Evolutionary conservation across 2,888 invertebrate genomes (phyloP), one percentile per base, ranked within the genome.

Genomic region (Heteromurus nitidus): DNA sequence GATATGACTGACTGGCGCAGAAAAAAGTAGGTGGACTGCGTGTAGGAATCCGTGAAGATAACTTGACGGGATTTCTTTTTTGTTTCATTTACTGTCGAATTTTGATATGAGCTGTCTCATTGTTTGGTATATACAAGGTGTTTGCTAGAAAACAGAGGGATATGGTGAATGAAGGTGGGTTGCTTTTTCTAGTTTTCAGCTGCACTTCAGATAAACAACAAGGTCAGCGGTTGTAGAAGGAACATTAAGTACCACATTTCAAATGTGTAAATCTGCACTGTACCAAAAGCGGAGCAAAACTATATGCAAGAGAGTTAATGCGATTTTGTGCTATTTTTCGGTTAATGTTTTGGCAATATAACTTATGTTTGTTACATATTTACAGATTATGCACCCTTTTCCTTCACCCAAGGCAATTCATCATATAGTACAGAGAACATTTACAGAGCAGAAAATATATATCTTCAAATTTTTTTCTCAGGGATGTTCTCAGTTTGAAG

Each of bases 361-460:
- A 36, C 5, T 36, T 36, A 13, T 36, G 13, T 36, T 36, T n/a
- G n/a, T n/a, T n/a, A n/a, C n/a, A n/a, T n/a, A n/a, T n/a, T n/a
- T n/a, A n/a, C n/a, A n/a, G n/a, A n/a, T n/a, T n/a, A n/a, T n/a
- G n/a, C n/a, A 62, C n/a, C n/a, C n/a, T n/a, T n/a, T n/a, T n/a
- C n/a, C n/a, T n/a, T n/a, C n/a, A n/a, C n/a, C n/a, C n/a, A n/a
- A 9, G 5, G 36, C 13, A 36, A 36, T 36, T 9, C 36, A 9
- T 36, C 7, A 36, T 36, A 5, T 36, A 36, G 36, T 36, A 13
- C 60, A 72, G 70, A 31, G 26, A 58, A 11, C 44, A 58, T 72
- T 72, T 72, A 72, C 70, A 72, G 70, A 72, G 70, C 70, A 72
- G 58, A 72, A 72, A 72, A 60, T 60, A 28, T 28, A 22, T 3